Percentiles rank a stretch among this genome's conserved stretches.
These are phyloP conservation scores for Dynastes maya DNA, from an alignment of 2,888 invertebrate genomes.

Conservation along the genomic window DNA sequence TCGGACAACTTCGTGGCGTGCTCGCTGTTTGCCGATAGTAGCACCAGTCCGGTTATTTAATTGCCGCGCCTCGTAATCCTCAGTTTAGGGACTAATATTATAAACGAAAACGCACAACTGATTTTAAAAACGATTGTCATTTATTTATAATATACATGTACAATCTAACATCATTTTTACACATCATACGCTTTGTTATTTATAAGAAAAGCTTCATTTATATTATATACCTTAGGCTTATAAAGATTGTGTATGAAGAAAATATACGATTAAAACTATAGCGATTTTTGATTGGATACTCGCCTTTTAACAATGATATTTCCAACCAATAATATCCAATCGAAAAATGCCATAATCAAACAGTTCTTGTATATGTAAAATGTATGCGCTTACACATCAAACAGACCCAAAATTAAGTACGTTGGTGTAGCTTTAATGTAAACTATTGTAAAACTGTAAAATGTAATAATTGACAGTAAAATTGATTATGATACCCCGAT, in stretches of 20 bases:
- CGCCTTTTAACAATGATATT: no score
- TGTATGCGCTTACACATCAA: neutral
- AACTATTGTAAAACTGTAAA: slow-evolving; percentile 10
- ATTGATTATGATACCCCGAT: neutral
- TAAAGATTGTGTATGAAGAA: neutral
- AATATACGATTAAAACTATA: neutral
- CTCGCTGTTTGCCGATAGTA: no score
- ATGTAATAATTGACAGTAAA: slow-evolving; percentile 3
- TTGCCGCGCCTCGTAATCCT: no score
- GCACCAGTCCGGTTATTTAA: no score
- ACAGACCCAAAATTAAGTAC: neutral
- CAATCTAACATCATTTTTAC: slow-evolving; percentile 34
- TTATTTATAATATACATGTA: slow-evolving; percentile 35
- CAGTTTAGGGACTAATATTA: neutral
- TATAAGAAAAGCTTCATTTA: slow-evolving; percentile 17
- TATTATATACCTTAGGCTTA: slow-evolving; percentile 6
- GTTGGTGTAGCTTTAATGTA: neutral
- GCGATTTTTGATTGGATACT: no score
- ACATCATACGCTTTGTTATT: slow-evolving; percentile 33
- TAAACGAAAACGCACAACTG: slow-evolving; percentile 15
- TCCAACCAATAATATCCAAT: no score
- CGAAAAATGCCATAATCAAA: neutral
- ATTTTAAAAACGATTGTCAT: slow-evolving; percentile 48
- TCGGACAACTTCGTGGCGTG: no score
- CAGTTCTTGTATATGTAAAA: neutral